Evolutionary conservation across 2,888 invertebrate species (phyloP).

Genomic region (Cylloceria caligata): DNA sequence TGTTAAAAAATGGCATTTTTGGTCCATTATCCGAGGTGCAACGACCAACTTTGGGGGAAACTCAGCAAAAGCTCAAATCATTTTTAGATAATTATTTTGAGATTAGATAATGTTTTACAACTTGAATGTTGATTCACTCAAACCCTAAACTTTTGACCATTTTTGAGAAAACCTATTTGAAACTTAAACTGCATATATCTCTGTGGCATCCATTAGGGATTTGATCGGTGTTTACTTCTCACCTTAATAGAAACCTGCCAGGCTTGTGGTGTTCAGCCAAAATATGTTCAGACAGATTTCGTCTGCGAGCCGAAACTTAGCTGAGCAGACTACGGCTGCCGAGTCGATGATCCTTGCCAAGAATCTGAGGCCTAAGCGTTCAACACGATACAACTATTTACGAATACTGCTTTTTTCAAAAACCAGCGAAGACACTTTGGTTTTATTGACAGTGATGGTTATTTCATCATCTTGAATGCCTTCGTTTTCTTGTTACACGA

Average conservation of each 20-base stretch:
- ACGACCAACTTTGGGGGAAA: background rate
- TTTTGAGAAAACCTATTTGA: background rate
- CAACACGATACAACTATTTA: too few relatives aligned
- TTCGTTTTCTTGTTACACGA: slow-evolving; percentile 53
- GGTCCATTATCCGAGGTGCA: background rate
- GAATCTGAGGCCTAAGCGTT: too few relatives aligned
- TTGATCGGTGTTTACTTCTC: background rate
- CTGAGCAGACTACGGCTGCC: too few relatives aligned
- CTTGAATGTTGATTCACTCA: background rate
- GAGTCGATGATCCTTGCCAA: too few relatives aligned
- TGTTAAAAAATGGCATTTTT: background rate
- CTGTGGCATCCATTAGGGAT: background rate
- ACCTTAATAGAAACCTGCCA: slow-evolving; percentile 10
- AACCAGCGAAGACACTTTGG: slow-evolving; percentile 48
- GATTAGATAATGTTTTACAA: background rate
- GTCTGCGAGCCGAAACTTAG: too few relatives aligned
- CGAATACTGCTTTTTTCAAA: too few relatives aligned
- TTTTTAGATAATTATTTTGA: background rate
- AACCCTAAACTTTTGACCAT: background rate
- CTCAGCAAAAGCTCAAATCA: background rate
- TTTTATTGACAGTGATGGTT: slow-evolving; percentile 63
- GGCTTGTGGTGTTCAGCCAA: too few relatives aligned
- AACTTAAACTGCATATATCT: background rate
- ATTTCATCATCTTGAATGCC: slow-evolving; percentile 63
- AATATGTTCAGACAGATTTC: too few relatives aligned